phyloP scores from a whole-genome alignment of 2,113 vertebrate species.

The Dunckerocampus dactyliophorus region DNA sequence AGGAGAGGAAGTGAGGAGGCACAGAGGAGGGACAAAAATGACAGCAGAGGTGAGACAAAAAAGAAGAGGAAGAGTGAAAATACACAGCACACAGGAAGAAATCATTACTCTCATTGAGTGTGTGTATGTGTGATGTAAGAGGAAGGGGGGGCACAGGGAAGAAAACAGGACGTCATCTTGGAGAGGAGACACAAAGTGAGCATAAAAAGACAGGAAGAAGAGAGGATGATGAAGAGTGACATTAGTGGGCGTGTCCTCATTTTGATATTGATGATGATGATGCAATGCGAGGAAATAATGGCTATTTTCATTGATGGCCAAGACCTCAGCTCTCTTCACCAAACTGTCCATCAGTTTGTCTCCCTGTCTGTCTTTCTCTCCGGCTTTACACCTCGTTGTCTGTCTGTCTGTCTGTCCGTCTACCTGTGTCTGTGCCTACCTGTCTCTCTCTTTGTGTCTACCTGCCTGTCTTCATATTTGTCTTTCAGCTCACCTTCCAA shows the following conservation, averaged over 20 bases:
- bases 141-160: too few relatives aligned
- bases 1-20: neutral
- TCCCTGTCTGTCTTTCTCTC: constrained; percentile 22
- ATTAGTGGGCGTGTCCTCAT: neutral
- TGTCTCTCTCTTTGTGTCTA: neutral
- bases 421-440: too few relatives aligned
- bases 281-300: neutral
- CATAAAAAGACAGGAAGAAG: neutral
- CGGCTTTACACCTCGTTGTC: too few relatives aligned
- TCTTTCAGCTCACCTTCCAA: constrained; percentile 9
- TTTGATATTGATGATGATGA: neutral
- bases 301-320: neutral
- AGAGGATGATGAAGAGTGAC: constrained; percentile 1
- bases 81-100: constrained; percentile 19
- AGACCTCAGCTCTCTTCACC: neutral
- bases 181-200: neutral
- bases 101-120: neutral
- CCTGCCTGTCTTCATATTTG: neutral
- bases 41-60: constrained; percentile 4
- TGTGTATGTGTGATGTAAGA: neutral
- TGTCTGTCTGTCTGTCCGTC: constrained; percentile 17
- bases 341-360: constrained; percentile 27
- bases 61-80: neutral
- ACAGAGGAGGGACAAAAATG: constrained; percentile 20
- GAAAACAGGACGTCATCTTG: neutral